These are phyloP conservation scores for Enteromius treurensis DNA, from an alignment of 2,797 vertebrate genomes.

Conservation along the genomic window DNA sequence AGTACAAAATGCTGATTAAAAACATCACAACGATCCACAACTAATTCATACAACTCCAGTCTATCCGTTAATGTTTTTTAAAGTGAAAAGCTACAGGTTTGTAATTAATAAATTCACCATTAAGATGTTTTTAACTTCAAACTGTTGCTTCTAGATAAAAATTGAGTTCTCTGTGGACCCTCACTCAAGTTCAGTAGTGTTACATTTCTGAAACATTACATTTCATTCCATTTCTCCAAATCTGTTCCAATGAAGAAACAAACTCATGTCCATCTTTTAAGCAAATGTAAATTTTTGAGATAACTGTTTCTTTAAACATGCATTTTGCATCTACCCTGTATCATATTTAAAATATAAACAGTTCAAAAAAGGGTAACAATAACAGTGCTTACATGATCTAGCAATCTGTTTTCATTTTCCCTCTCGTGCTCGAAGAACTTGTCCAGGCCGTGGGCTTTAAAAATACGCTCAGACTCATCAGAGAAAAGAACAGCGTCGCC, in stretches of 20 bases:
- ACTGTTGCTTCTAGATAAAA: too few species aligned
- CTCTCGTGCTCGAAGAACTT: slow-evolving; percentile 95
- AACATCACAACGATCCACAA: background rate
- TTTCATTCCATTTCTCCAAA: background rate
- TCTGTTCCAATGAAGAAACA: background rate
- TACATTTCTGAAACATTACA: background rate
- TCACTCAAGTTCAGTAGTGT: background rate
- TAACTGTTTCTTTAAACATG: background rate
- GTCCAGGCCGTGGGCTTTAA: slow-evolving; percentile 94
- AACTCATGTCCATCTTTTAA: background rate
- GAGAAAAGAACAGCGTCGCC: slow-evolving; percentile 97
- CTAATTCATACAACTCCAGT: background rate
- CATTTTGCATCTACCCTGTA: background rate
- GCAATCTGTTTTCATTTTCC: slow-evolving; percentile 88
- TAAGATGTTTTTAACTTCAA: background rate
- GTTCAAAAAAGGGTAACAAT: background rate
- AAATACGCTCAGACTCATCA: slow-evolving; percentile 95
- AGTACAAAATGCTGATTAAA: background rate
- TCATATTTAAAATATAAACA: background rate
- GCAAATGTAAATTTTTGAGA: background rate
- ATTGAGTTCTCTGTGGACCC: too few species aligned
- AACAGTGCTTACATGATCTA: slow-evolving; percentile 86
- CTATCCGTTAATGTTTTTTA: background rate
- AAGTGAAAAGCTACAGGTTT: background rate
- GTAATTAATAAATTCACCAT: background rate